Conservation (phyloP, 35 echinoderm and acorn worm species). For the Eucidaris tribuloides region DNA sequence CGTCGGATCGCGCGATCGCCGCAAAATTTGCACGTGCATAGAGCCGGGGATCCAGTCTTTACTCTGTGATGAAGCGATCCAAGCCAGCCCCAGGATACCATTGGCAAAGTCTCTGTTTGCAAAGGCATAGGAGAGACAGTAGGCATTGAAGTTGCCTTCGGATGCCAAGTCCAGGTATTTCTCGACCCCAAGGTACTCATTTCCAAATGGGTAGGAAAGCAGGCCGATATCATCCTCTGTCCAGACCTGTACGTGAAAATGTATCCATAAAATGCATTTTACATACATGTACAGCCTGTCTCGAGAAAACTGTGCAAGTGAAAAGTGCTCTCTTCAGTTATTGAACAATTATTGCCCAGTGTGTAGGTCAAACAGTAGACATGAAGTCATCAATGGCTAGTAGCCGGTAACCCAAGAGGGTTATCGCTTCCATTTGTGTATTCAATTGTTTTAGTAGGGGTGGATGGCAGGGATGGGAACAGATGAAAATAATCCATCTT, state of each 20-base stretch:
- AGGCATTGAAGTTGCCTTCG: slow-evolving; percentile 7
- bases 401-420: too few relatives aligned
- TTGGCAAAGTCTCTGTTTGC: slow-evolving; percentile 87
- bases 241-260: too few relatives aligned
- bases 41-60: too few relatives aligned
- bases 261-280: not conserved
- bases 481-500: too few relatives aligned
- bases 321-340: too few relatives aligned
- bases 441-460: too few relatives aligned
- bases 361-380: not conserved
- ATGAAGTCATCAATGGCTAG: too few relatives aligned
- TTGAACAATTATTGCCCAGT: not conserved
- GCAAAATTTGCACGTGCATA: too few relatives aligned
- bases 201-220: slow-evolving; percentile 31
- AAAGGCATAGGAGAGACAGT: slow-evolving; percentile 82
- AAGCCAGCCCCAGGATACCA: slow-evolving; percentile 87
- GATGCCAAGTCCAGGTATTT: slow-evolving; percentile 79
- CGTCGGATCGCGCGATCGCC: too few relatives aligned
- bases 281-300: not conserved
- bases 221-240: slow-evolving; percentile 16
- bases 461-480: too few relatives aligned
- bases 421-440: too few relatives aligned
- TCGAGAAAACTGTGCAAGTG: too few relatives aligned
- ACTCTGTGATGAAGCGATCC: slow-evolving; percentile 69
- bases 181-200: slow-evolving; percentile 73